phyloP scores from a whole-genome alignment of 2,888 invertebrate species.

The Conchocele bisecta region DNA sequence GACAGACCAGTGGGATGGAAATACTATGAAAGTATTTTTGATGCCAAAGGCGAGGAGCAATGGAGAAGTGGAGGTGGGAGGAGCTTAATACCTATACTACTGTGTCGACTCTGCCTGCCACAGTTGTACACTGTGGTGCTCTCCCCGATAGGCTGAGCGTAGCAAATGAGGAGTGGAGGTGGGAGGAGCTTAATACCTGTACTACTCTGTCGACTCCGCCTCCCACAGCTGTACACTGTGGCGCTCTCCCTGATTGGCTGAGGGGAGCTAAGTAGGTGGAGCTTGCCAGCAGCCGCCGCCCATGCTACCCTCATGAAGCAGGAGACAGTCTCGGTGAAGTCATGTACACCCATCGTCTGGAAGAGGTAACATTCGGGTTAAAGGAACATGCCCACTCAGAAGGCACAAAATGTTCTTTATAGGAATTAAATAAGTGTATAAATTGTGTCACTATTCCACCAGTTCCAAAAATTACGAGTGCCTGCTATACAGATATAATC shows the following conservation, averaged over 20 bases:
- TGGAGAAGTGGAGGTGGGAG: too few species aligned
- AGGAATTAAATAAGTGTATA: too few species aligned
- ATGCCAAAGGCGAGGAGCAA: too few species aligned
- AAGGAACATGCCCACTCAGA: too few species aligned
- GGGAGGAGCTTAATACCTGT: slow-evolving; percentile 77
- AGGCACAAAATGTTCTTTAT: too few species aligned
- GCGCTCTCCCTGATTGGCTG: slow-evolving; percentile 81
- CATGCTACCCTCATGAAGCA: slow-evolving; percentile 84
- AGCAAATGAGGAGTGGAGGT: too few species aligned
- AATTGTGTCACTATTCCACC: too few species aligned
- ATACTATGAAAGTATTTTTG: too few species aligned
- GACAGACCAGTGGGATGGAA: too few species aligned
- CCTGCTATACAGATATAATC: too few species aligned
- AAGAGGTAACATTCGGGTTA: too few species aligned
- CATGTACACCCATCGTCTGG: slow-evolving; percentile 82
- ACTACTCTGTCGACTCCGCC: slow-evolving; percentile 82
- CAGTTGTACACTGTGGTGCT: slow-evolving; percentile 82
- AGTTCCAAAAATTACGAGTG: too few species aligned
- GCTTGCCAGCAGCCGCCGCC: slow-evolving; percentile 84
- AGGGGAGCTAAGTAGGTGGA: slow-evolving; percentile 81
- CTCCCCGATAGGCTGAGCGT: slow-evolving; percentile 79
- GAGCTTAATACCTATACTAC: slow-evolving; percentile 81
- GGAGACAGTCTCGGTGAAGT: slow-evolving; percentile 82
- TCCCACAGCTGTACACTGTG: slow-evolving; percentile 74
- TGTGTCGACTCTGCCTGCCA: slow-evolving; percentile 83